Percentiles rank a stretch among this genome's conserved stretches.
phyloP scores from a whole-genome alignment of 2,113 vertebrate genomes.

The Chrysemys picta region DNA sequence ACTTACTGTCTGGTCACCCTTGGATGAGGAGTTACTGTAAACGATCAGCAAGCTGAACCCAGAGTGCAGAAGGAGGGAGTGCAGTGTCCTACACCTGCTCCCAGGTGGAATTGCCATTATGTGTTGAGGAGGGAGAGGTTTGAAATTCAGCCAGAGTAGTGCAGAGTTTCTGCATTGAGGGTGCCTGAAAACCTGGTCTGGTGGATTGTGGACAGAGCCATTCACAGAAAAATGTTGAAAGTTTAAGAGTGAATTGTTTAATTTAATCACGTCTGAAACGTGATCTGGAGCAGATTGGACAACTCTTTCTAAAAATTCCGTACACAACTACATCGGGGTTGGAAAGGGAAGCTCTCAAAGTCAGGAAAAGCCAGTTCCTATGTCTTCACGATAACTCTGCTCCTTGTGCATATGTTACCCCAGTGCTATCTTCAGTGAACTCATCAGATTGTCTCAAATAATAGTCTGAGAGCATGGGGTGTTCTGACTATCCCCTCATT shows the following conservation, averaged over 20 bases:
- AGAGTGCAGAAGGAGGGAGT: neutral
- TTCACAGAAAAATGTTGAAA: neutral
- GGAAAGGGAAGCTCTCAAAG: neutral
- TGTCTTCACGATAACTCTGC: neutral
- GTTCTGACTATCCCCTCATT: neutral
- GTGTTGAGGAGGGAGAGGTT: fast-evolving
- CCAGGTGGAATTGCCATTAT: neutral
- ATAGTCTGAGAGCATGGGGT: neutral
- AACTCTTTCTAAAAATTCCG: neutral
- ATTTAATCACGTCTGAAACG: neutral
- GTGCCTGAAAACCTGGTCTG: neutral
- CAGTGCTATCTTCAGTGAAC: neutral
- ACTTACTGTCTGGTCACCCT: too few relatives aligned
- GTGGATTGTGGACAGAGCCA: neutral
- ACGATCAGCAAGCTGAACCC: neutral
- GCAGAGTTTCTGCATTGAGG: neutral
- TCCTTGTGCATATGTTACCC: neutral
- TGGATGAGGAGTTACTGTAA: neutral
- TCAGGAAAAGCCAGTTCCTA: neutral
- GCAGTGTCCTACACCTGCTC: neutral
- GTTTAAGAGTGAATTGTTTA: neutral
- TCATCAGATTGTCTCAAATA: neutral
- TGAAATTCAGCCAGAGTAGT: neutral
- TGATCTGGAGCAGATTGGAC: neutral
- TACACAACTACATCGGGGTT: neutral